phyloP scores from a whole-genome alignment of 2,888 invertebrate species.

The Furcula furcula region DNA sequence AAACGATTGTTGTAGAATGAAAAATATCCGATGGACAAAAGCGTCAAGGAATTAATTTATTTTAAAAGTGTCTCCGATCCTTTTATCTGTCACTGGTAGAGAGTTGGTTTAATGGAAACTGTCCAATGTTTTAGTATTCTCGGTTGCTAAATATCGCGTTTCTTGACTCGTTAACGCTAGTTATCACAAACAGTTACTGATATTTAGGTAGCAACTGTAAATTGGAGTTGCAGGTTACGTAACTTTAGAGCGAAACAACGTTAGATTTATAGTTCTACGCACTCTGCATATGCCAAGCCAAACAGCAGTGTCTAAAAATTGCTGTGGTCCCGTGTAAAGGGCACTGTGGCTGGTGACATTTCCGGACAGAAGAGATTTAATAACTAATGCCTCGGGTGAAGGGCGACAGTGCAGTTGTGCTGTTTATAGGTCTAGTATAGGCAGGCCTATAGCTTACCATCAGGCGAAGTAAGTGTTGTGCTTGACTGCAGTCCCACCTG shows the following conservation, averaged over 20 bases:
- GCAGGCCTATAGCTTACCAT: too few species aligned
- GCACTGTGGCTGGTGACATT: too few species aligned
- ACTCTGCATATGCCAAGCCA: slow-evolving; percentile 2
- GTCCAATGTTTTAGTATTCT: neutral
- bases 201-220: slow-evolving; percentile 10
- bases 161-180: slow-evolving; percentile 5
- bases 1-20: slow-evolving; percentile 3
- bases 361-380: too few species aligned
- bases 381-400: too few species aligned
- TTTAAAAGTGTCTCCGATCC: neutral
- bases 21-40: neutral
- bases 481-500: too few species aligned
- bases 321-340: too few species aligned
- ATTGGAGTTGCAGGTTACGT: slow-evolving; percentile 18
- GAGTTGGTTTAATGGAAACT: neutral
- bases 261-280: slow-evolving; percentile 11
- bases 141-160: neutral
- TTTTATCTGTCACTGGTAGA: neutral
- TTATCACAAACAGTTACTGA: slow-evolving; percentile 10
- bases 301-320: too few species aligned
- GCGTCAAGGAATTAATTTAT: neutral
- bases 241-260: slow-evolving; percentile 18
- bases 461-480: too few species aligned
- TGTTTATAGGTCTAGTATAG: too few species aligned
- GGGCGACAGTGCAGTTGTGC: too few species aligned